Percentiles rank a stretch among this genome's conserved stretches.
These are phyloP conservation scores for Myiothlypis coronata DNA, from an alignment of 2,797 vertebrate species.

Conservation along the genomic window DNA sequence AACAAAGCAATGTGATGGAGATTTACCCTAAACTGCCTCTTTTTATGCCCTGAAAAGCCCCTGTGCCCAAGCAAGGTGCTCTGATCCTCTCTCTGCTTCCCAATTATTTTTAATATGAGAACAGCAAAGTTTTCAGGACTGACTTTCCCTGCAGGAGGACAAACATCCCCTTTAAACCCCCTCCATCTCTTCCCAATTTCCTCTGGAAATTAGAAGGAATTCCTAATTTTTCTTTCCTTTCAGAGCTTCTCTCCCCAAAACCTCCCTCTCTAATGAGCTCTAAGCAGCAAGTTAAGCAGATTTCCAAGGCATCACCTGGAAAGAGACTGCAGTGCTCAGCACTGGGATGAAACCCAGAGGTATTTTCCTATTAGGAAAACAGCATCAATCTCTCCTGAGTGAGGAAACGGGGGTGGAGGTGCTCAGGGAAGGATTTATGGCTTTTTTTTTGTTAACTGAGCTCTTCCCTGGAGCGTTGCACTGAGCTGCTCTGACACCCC, in stretches of 20 bases:
- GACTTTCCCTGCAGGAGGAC: neutral
- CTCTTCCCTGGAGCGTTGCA: neutral
- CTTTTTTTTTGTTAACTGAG: neutral
- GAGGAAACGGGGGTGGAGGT: accelerated
- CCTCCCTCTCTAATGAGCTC: neutral
- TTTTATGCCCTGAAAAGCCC: neutral
- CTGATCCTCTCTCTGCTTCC: accelerated
- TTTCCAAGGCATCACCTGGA: neutral
- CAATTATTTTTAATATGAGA: neutral
- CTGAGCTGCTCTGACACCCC: neutral
- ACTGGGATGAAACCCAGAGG: neutral
- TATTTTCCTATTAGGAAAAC: neutral
- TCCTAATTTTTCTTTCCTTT: neutral
- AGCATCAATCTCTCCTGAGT: accelerated
- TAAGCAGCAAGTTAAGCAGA: neutral
- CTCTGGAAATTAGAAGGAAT: neutral
- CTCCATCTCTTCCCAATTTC: neutral
- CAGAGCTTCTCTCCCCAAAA: neutral
- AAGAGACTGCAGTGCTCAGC: neutral
- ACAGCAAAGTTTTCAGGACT: neutral
- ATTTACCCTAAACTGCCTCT: neutral
- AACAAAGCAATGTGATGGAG: accelerated
- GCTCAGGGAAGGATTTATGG: neutral
- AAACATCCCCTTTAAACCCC: neutral
- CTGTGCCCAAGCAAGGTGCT: accelerated